Conservation (phyloP, 1,140 invertebrate genomes). For the Zeugodacus cucurbitae region DNA sequence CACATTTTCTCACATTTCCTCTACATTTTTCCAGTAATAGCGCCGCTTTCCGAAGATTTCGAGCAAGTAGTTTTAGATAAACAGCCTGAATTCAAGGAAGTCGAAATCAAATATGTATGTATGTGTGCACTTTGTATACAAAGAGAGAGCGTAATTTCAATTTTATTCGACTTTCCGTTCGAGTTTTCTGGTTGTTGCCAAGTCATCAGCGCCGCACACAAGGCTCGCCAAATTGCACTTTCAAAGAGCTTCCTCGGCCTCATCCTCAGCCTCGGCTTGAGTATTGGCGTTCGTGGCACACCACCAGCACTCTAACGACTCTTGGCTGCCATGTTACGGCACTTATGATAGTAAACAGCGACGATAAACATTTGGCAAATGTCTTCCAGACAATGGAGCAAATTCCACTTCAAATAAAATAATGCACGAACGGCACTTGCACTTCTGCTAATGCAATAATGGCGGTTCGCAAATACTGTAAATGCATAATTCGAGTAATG, state of each 20-base stretch:
- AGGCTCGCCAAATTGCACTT: neutral
- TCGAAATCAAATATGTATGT: neutral
- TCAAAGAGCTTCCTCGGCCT: neutral
- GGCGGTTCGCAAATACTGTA: no score
- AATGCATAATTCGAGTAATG: no score
- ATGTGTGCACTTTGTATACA: neutral
- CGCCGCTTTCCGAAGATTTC: neutral
- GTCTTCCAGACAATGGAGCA: neutral
- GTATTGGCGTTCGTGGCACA: neutral
- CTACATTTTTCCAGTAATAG: neutral
- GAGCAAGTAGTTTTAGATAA: neutral
- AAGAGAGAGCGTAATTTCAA: neutral
- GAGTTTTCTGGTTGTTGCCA: neutral
- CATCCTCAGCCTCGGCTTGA: neutral
- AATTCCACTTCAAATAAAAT: neutral
- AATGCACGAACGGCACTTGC: neutral
- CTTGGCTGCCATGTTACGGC: neutral
- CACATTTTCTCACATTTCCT: conserved; percentile 12
- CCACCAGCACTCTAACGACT: neutral
- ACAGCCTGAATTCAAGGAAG: no score
- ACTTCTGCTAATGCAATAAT: neutral
- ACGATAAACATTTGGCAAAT: conserved; percentile 34
- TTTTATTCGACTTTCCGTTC: conserved; percentile 12
- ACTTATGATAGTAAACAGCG: neutral
- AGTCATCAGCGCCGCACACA: conserved; percentile 6